Evolutionary conservation across 2,888 invertebrate species (phyloP), one percentile per base, ranked within the genome.

Genomic region (Deilephila elpenor): DNA sequence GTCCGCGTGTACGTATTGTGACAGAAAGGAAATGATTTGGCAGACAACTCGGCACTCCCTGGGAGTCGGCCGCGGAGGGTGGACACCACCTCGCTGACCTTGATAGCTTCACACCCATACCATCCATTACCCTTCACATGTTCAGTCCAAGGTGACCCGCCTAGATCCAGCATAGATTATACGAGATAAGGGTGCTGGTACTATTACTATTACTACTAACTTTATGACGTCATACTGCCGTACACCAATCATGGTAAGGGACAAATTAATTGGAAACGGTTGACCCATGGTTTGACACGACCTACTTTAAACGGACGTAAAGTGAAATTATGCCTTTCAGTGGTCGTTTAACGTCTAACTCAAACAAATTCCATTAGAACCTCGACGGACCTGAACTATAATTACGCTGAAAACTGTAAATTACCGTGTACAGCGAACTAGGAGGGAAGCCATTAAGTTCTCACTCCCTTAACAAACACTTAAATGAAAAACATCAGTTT

Each of bases 51-150:
- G 85, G 78, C 87, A 81, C 86, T 82, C 86, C 86, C 77, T 78
- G 75, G 80, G 80, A 80, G 81, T 78, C 75, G 75, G 80, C 81
- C 77, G 62, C 74, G 60, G 61, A 76, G 78, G 82, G 80, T 80
- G 78, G 79, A 83, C 71, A 79, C 75, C 77, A 83, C 88, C 87
- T 88, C 87, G 79, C 4, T 74, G 71, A 75, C 64, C 51, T 59
- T 44, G 73, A 74, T 77, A 75, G 73, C 77, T 81, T 84, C 80
- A 79, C 79, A 76, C 74, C 77, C 70, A 74, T 77, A 74, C 70
- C 73, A 73, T 71, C 75, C 74, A 74, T 76, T 80, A 75, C 77
- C 75, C 75, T 78, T 80, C 79, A 74, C 72, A 44, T 56, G 64
- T 29, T 73, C 44, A 74, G 67, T 73, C 73, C 74, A 78, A 82